Conservation (phyloP, 2,113 vertebrate genomes). For the Coturnix japonica region DNA sequence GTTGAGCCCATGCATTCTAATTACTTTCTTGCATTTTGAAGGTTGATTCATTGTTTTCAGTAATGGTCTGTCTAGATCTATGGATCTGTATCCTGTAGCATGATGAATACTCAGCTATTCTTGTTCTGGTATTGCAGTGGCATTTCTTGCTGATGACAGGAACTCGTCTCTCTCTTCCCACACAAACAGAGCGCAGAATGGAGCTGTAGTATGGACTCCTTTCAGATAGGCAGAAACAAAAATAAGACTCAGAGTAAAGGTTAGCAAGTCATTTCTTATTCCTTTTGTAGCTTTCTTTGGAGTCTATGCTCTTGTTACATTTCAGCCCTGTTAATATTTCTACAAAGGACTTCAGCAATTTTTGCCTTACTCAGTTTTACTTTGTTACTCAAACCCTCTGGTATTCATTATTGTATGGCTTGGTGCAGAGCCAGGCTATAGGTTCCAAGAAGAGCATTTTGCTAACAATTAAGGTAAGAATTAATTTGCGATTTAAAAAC, state of each 20-base stretch:
- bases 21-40: not conserved
- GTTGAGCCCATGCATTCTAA: not conserved
- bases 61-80: not conserved
- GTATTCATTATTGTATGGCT: not conserved
- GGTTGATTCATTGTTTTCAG: not conserved
- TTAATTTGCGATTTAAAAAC: not conserved
- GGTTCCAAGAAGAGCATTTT: not conserved
- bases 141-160: not conserved
- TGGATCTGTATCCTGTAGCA: not conserved
- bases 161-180: not conserved
- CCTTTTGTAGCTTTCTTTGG: not conserved
- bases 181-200: not conserved
- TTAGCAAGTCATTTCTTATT: constrained; percentile 16
- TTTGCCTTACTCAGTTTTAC: not conserved
- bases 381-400: not conserved
- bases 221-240: not conserved
- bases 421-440: not conserved
- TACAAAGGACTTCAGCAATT: not conserved
- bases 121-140: not conserved
- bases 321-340: not conserved
- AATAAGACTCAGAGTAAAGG: not conserved
- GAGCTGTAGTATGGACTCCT: not conserved
- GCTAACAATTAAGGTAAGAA: not conserved
- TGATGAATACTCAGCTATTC: not conserved
- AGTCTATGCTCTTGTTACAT: not conserved